Evolutionary conservation across 2,113 vertebrate species (phyloP), one percentile per base, ranked within the genome.

Genomic region (Ahaetulla prasina): DNA sequence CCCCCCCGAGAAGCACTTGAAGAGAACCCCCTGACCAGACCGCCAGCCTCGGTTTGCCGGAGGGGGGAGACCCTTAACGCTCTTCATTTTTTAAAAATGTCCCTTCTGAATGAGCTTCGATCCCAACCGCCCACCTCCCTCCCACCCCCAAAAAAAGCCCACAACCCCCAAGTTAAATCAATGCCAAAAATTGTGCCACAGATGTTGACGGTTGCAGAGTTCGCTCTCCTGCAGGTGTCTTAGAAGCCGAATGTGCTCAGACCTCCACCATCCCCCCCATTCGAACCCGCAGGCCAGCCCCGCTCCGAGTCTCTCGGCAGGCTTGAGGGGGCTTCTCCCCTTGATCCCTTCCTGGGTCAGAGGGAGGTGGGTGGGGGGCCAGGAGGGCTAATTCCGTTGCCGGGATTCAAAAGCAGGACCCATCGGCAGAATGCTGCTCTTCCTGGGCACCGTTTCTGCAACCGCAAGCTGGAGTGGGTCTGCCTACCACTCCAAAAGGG

Each of bases 281-380:
- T 3, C 27, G 3, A 74, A 18, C 14, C 30, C 12, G 4, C 60
- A 68, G 8, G 11, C 35, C 22, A 14, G 22, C 53, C 12, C 8
- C 2, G 2, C 12, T 4, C 22, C 49, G 54, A 23, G 35, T 45
- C 87, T 39, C 53, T 39, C 53, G 2, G 23, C 12, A 4, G 18
- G 1, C 2, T 7, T 7, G 6, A 53, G n/a, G 12, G n/a, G n/a
- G 68, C n/a, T 84, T 39, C 4, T 43, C 63, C 8, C 49, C 16
- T 16, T 20, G 3, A 8, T 23, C 68, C 68, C 18, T 22, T 80
- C 8, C n/a, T 39, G 6, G 35, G 68, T 63, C 18, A n/a, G n/a
- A 1, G 0, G 8, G 25, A 2, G 55, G 25, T n/a, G n/a, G n/a
- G n/a, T n/a, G n/a, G 14, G 3, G 5, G n/a, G 68, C 6, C 2